Conservation (phyloP, 2,888 invertebrate genomes). For the Trachelus iudaicus region DNA sequence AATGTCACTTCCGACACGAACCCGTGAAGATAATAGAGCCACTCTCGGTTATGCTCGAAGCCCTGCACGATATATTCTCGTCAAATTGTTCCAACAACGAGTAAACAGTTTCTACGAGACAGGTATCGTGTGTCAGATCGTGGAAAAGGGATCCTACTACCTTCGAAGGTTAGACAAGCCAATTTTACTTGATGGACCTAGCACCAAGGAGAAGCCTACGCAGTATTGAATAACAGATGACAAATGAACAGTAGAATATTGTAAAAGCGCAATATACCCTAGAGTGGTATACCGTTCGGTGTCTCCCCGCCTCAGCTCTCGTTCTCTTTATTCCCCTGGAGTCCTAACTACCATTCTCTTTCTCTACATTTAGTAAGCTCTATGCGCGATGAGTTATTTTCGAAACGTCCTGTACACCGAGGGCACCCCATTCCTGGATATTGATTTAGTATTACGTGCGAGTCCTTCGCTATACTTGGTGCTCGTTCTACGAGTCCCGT, state of each 20-base stretch:
- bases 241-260: not conserved
- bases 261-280: not conserved
- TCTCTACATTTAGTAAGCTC: not conserved
- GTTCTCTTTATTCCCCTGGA: not conserved
- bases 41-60: not conserved
- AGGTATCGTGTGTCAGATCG: not conserved
- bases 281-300: not conserved
- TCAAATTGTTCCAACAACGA: not conserved
- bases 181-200: not conserved
- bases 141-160: not conserved
- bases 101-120: not conserved
- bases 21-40: not conserved
- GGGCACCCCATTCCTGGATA: conserved; percentile 50
- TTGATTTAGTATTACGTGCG: conserved; percentile 61
- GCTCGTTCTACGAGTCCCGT: conserved; percentile 39
- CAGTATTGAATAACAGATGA: not conserved
- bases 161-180: not conserved
- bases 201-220: not conserved
- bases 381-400: conserved; percentile 30
- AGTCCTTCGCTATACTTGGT: conserved; percentile 40
- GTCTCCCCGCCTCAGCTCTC: not conserved
- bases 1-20: not conserved
- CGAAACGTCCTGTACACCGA: conserved; percentile 48
- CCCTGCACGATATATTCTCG: not conserved
- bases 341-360: not conserved